phyloP scores from a whole-genome alignment of 2,797 vertebrate genomes.

The Pangasius larnaudii region DNA sequence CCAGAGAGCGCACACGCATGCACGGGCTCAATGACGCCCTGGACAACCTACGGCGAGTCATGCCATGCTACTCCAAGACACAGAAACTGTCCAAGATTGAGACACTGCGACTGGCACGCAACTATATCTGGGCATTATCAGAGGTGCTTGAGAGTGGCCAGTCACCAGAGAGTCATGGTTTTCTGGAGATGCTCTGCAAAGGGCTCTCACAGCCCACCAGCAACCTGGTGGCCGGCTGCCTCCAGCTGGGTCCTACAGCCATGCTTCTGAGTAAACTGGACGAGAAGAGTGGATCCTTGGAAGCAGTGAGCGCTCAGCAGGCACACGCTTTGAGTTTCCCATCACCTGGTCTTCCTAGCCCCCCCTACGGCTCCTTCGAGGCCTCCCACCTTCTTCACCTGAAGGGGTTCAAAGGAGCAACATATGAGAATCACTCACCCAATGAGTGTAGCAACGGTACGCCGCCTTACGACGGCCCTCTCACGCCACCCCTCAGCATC shows the following conservation, averaged over 20 bases:
- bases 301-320: slow-evolving; percentile 63
- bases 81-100: slow-evolving; percentile 98
- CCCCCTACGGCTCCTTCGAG: slow-evolving; percentile 92
- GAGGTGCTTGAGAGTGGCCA: slow-evolving; percentile 92
- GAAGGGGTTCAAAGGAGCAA: slow-evolving; percentile 86
- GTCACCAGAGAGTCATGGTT: slow-evolving; percentile 87
- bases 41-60: slow-evolving; percentile 89
- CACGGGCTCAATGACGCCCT: slow-evolving; percentile 94
- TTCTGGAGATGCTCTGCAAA: slow-evolving; percentile 96
- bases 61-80: slow-evolving; percentile 99
- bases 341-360: slow-evolving; percentile 93
- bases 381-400: slow-evolving; percentile 87
- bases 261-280: slow-evolving; percentile 84
- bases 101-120: slow-evolving; percentile 90
- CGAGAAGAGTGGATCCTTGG: slow-evolving; percentile 80
- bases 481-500: slow-evolving; percentile 94
- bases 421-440: slow-evolving; percentile 83
- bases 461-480: slow-evolving; percentile 90
- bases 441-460: slow-evolving; percentile 82
- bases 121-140: slow-evolving; percentile 98
- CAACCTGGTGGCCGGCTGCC: slow-evolving; percentile 92
- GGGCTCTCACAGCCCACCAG: slow-evolving; percentile 97
- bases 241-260: slow-evolving; percentile 85
- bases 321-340: slow-evolving; percentile 85
- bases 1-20: slow-evolving; percentile 93